These are phyloP conservation scores for Zaprionus kolodkinae DNA, from an alignment of 1,140 invertebrate genomes.

Conservation along the genomic window DNA sequence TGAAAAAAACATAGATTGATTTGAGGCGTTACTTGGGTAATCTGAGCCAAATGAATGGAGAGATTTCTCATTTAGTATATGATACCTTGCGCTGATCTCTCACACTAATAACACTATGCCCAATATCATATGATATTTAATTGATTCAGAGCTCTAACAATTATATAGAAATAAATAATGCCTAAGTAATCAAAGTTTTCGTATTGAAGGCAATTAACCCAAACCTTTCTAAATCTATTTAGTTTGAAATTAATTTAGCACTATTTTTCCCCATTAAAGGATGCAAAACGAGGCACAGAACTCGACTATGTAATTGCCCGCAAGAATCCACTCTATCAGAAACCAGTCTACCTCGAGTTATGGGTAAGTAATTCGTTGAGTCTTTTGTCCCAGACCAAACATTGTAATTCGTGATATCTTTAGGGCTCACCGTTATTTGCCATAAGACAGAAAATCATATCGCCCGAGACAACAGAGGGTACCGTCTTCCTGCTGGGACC, in stretches of 20 bases:
- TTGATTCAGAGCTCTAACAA: no score
- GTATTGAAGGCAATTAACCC: no score
- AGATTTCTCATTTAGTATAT: neutral
- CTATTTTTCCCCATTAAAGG: conserved; percentile 84
- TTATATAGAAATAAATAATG: no score
- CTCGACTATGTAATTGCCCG: conserved; percentile 91
- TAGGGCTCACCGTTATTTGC: conserved; percentile 89
- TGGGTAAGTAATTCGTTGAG: conserved; percentile 84
- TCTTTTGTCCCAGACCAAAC: neutral
- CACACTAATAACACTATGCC: neutral
- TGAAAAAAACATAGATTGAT: neutral
- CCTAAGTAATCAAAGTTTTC: no score
- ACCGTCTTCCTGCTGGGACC: conserved; percentile 90
- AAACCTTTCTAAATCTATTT: neutral
- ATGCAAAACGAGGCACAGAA: conserved; percentile 91
- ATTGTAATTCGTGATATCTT: neutral
- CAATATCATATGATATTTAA: no score
- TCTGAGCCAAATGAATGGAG: neutral
- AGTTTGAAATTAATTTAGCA: conserved; percentile 22
- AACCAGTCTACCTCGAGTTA: conserved; percentile 91
- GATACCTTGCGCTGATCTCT: neutral
- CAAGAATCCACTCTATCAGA: conserved; percentile 90
- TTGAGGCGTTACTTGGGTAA: neutral
- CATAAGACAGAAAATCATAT: conserved; percentile 90
- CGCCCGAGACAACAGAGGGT: conserved; percentile 89